Evolutionary conservation across 1,140 invertebrate species (phyloP).

Genomic region (Uloborus diversus): DNA sequence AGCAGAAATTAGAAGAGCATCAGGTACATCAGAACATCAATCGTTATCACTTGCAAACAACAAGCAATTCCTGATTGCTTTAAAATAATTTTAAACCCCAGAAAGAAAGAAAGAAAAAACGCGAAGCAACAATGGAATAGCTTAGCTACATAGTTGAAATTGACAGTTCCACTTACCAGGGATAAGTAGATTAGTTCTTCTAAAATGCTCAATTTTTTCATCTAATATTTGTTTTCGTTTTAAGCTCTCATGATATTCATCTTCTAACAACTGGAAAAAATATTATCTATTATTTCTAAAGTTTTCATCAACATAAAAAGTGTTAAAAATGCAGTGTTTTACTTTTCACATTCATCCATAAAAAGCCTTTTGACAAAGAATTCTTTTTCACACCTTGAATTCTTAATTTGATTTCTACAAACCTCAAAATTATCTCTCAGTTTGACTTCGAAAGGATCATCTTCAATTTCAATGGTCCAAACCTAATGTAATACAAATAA

Average conservation of each 20-base stretch:
- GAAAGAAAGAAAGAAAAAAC: too few species aligned
- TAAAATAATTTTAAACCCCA: not conserved
- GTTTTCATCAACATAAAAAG: too few species aligned
- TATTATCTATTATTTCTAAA: too few species aligned
- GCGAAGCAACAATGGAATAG: not conserved
- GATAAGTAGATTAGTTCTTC: conserved; percentile 78
- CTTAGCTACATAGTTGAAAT: not conserved
- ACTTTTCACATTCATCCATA: not conserved
- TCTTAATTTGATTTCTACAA: not conserved
- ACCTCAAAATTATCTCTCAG: conserved; percentile 92
- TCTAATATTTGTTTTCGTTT: conserved; percentile 91
- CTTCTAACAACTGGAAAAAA: conserved; percentile 76
- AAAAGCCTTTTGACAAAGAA: not conserved
- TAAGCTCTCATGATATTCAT: conserved; percentile 94
- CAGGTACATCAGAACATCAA: too few species aligned
- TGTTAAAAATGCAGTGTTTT: not conserved
- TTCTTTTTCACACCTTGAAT: not conserved
- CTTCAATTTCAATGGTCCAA: conserved; percentile 84
- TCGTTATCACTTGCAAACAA: too few species aligned
- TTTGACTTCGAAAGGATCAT: conserved; percentile 98
- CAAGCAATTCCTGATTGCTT: too few species aligned
- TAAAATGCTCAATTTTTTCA: conserved; percentile 82
- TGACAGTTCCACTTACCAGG: not conserved
- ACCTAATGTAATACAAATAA: conserved; percentile 68
- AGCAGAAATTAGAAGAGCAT: too few species aligned